Conservation (phyloP, 2,113 vertebrate genomes). For the Nematolebias whitei region DNA sequence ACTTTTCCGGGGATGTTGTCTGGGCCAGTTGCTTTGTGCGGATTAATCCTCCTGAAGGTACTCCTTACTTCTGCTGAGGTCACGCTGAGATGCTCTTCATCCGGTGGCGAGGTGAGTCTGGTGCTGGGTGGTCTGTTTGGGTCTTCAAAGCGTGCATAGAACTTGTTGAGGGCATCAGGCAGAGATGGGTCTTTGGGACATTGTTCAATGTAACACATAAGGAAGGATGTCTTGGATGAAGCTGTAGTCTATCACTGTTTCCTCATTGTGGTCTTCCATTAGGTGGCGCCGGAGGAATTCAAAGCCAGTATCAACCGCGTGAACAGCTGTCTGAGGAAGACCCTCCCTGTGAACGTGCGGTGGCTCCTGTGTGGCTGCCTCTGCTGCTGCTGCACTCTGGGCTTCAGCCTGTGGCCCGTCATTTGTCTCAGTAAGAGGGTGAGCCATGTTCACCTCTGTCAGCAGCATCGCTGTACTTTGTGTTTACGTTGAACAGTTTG, state of each 20-base stretch:
- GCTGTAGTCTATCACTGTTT: no score
- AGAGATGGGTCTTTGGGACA: no score
- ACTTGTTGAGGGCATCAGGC: no score
- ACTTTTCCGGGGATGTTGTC: no score
- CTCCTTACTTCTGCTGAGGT: no score
- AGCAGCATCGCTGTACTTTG: background rate
- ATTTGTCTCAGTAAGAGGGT: slow-evolving; percentile 99
- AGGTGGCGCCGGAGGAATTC: slow-evolving; percentile 99
- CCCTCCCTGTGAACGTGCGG: slow-evolving; percentile 95
- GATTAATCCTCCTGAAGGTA: no score
- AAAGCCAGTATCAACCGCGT: slow-evolving; percentile 97
- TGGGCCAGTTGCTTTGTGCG: no score
- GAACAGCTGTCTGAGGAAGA: slow-evolving; percentile 97
- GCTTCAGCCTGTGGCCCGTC: slow-evolving; percentile 99
- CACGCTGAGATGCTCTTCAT: no score
- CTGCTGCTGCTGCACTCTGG: slow-evolving; percentile 98
- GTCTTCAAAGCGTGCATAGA: no score
- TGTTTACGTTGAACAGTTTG: background rate
- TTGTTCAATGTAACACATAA: background rate
- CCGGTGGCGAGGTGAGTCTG: no score
- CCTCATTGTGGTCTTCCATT: background rate
- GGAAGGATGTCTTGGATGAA: background rate
- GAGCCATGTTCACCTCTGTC: slow-evolving; percentile 55
- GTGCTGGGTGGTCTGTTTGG: no score
- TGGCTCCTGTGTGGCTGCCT: slow-evolving; percentile 98